A percentile compares a stretch with the other conserved stretches of the same genome.
phyloP scores from a whole-genome alignment of 1,140 invertebrate genomes.

The Ceratina calcarata region DNA sequence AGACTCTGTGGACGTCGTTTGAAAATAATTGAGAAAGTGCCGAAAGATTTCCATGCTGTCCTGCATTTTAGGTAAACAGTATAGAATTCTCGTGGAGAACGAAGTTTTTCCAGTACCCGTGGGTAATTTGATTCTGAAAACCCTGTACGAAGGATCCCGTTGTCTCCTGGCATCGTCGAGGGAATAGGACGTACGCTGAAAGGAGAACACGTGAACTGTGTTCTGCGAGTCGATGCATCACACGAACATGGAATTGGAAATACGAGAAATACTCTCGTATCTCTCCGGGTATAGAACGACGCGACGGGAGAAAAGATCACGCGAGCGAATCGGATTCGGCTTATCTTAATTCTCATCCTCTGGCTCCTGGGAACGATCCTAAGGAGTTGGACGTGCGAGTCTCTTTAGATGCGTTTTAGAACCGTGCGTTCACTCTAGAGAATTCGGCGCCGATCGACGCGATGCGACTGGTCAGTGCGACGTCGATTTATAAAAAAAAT shows the following conservation, averaged over 20 bases:
- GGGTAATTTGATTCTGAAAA: constrained; percentile 25
- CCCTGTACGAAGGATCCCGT: background rate
- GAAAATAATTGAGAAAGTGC: background rate
- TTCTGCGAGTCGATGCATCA: constrained; percentile 18
- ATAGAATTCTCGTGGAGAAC: too few relatives aligned
- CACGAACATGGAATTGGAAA: constrained; percentile 45
- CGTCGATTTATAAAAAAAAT: background rate
- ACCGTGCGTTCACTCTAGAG: too few relatives aligned
- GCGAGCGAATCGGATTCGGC: constrained; percentile 7
- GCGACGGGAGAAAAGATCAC: background rate
- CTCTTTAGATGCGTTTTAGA: background rate
- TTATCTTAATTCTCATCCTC: constrained; percentile 19
- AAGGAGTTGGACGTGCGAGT: background rate
- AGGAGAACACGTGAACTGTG: constrained; percentile 21
- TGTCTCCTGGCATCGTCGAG: background rate
- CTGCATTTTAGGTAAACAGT: background rate
- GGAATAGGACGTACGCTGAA: constrained; percentile 12
- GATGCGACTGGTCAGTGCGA: background rate
- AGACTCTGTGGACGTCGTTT: too few relatives aligned
- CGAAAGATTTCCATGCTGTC: background rate
- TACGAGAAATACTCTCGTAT: constrained; percentile 19
- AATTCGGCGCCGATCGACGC: too few relatives aligned
- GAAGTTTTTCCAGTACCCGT: background rate
- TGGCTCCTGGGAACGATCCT: accelerated
- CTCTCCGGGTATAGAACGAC: background rate